These are phyloP conservation scores for Orthonevra nobilis DNA, from an alignment of 2,888 invertebrate species.

Conservation along the genomic window DNA sequence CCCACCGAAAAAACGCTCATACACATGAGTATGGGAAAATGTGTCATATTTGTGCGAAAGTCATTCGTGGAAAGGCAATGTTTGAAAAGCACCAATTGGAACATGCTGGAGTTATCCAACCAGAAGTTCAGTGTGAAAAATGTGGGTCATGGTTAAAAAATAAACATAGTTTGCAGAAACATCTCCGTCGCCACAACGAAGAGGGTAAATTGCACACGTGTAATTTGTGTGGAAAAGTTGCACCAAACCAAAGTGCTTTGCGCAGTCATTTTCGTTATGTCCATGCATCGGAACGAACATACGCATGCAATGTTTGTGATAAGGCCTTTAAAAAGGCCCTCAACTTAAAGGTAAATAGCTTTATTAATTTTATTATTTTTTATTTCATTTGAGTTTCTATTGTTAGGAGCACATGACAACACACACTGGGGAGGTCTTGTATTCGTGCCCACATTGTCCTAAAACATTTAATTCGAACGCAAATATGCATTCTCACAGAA, in stretches of 20 bases:
- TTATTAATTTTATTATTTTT: neutral
- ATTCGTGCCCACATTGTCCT: constrained; percentile 79
- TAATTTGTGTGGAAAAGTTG: constrained; percentile 77
- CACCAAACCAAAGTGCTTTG: constrained; percentile 78
- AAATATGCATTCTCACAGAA: constrained; percentile 79
- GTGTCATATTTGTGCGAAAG: constrained; percentile 79
- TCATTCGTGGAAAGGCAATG: constrained; percentile 77
- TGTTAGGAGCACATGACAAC: constrained; percentile 79
- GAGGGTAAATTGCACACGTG: constrained; percentile 75
- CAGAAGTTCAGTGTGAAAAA: constrained; percentile 77
- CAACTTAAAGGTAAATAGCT: constrained; percentile 74
- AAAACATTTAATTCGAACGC: constrained; percentile 80
- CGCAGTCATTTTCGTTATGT: constrained; percentile 78
- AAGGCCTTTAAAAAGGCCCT: constrained; percentile 79
- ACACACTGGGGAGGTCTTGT: constrained; percentile 79
- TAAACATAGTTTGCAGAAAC: constrained; percentile 78
- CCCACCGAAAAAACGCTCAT: constrained; percentile 77
- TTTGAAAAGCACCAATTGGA: constrained; percentile 77
- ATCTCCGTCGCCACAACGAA: constrained; percentile 77
- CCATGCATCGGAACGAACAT: constrained; percentile 76
- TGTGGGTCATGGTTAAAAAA: constrained; percentile 79
- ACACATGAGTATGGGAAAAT: constrained; percentile 76
- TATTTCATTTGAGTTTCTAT: neutral
- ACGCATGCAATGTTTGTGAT: constrained; percentile 77
- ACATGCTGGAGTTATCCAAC: constrained; percentile 76